Conservation (phyloP, 2,888 invertebrate species). For the Cacoxenus indagator region DNA sequence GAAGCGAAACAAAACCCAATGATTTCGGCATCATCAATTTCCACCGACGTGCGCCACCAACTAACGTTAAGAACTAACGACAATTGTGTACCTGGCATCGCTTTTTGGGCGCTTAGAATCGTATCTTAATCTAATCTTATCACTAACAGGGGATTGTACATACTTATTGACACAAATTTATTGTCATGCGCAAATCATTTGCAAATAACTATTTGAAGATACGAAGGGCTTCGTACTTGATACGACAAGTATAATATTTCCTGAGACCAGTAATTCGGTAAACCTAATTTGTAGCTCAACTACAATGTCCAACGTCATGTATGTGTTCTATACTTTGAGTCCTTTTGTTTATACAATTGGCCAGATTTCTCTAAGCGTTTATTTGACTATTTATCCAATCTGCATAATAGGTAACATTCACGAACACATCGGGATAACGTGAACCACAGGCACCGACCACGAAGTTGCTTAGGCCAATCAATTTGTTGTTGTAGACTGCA, state of each 20-base stretch:
- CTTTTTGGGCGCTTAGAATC: background rate
- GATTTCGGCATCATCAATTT: background rate
- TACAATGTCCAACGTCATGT: too few relatives aligned
- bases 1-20: constrained; percentile 9
- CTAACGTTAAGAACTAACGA: background rate
- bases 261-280: too few relatives aligned
- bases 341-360: too few relatives aligned
- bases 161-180: background rate
- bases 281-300: too few relatives aligned
- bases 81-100: background rate
- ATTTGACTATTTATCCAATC: constrained; percentile 44
- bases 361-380: too few relatives aligned
- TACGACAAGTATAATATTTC: too few relatives aligned
- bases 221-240: too few relatives aligned
- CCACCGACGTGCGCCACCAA: background rate
- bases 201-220: background rate
- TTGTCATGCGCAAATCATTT: background rate
- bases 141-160: background rate
- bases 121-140: background rate
- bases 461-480: constrained; percentile 58
- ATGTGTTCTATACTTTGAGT: too few relatives aligned
- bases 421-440: constrained; percentile 60
- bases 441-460: constrained; percentile 64
- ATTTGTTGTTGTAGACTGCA: constrained; percentile 52
- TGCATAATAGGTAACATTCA: constrained; percentile 42